Evolutionary conservation across 2,888 invertebrate species (phyloP).

Genomic region (Apantesis nais): DNA sequence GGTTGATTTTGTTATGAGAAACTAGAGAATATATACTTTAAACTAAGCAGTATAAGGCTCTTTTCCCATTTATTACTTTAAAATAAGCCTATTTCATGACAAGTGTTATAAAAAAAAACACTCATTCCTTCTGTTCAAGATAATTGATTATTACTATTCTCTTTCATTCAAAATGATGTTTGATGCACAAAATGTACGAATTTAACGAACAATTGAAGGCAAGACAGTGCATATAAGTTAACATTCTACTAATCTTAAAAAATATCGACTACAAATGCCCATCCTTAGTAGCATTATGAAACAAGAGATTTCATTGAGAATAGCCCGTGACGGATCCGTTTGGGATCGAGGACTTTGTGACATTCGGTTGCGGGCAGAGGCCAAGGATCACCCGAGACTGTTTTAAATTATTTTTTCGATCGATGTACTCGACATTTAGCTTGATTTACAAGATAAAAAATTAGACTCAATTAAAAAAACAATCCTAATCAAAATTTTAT

Average conservation of each 20-base stretch:
- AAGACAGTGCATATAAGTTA: neutral
- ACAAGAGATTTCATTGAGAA: constrained; percentile 65
- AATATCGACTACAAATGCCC: constrained; percentile 22
- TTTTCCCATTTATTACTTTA: neutral
- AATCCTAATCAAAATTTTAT: neutral
- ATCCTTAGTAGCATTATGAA: constrained; percentile 54
- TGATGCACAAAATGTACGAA: neutral
- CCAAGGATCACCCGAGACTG: constrained; percentile 53
- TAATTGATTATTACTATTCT: no score
- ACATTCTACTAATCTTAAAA: neutral
- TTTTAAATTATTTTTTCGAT: constrained; percentile 32
- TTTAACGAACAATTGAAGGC: no score
- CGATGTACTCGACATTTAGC: constrained; percentile 13
- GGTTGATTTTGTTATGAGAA: neutral
- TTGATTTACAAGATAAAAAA: neutral
- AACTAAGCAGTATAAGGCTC: neutral
- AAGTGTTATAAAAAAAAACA: no score
- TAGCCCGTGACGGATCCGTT: constrained; percentile 75
- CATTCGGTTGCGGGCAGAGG: constrained; percentile 59
- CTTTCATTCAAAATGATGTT: neutral
- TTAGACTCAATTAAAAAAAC: neutral
- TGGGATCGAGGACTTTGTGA: constrained; percentile 60
- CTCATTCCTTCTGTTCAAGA: no score
- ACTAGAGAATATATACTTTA: neutral
- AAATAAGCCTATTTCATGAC: no score